Evolutionary conservation across 37 sponge, comb jelly and placozoan species (phyloP).

Genomic region (Eunapius fragilis): DNA sequence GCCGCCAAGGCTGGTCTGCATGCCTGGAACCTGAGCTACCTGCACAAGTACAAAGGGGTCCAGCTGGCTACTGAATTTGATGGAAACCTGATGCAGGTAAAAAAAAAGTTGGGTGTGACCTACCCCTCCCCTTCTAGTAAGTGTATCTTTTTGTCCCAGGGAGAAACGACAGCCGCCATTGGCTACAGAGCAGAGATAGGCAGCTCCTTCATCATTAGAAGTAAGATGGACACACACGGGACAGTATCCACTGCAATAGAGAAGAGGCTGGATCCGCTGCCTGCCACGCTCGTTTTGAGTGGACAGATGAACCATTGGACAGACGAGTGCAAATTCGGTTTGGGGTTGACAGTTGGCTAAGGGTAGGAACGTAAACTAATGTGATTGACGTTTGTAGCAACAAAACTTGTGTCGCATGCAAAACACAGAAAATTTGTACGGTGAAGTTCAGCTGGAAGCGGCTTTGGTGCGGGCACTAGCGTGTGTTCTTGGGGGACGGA

Average conservation of each 20-base stretch:
- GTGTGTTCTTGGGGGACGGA: not conserved
- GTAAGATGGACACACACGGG: conserved; percentile 76
- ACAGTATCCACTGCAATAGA: conserved; percentile 75
- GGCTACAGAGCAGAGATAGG: conserved; percentile 83
- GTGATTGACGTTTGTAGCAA: not conserved
- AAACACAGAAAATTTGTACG: not conserved
- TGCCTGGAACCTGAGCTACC: conserved; percentile 54
- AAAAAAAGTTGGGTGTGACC: no score
- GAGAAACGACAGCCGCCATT: conserved; percentile 53
- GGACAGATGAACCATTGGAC: conserved; percentile 87
- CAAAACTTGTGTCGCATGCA: not conserved
- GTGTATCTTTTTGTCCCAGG: conserved; percentile 21
- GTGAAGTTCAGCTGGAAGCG: not conserved
- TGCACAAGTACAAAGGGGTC: conserved; percentile 51
- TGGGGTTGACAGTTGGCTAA: conserved; percentile 84
- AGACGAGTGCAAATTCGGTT: conserved; percentile 85
- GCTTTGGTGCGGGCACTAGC: not conserved
- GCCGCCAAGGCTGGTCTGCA: conserved; percentile 62
- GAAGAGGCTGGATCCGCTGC: conserved; percentile 90
- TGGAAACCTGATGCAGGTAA: conserved; percentile 66
- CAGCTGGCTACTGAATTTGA: conserved; percentile 56
- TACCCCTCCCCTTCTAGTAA: no score
- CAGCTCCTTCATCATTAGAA: conserved; percentile 69
- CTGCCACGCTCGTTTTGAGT: conserved; percentile 75
- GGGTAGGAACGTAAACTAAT: not conserved